A percentile compares a stretch with the other conserved stretches of the same genome.
These are phyloP conservation scores for Phainopepla nitens DNA, from an alignment of 2,113 vertebrate species.

Conservation along the genomic window DNA sequence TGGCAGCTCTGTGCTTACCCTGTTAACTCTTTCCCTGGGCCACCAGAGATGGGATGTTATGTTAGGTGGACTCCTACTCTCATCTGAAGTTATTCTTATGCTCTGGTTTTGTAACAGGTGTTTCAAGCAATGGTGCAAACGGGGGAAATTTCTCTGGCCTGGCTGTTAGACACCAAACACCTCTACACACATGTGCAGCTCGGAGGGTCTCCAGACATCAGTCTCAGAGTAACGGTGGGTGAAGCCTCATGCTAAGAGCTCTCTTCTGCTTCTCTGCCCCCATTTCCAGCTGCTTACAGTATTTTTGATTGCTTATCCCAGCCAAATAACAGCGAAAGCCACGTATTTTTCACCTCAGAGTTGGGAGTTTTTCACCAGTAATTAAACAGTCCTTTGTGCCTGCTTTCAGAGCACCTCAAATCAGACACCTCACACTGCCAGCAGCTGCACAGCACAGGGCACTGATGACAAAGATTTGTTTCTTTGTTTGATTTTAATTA, in stretches of 20 bases:
- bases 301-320: neutral
- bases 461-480: neutral
- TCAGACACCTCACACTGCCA: neutral
- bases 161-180: neutral
- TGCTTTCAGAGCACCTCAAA: neutral
- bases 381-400: neutral
- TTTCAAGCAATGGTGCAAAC: neutral
- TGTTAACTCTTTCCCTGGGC: neutral
- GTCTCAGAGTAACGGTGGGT: rapidly evolving
- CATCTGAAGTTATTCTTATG: rapidly evolving
- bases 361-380: neutral
- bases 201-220: rapidly evolving
- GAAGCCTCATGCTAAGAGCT: neutral
- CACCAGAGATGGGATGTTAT: neutral
- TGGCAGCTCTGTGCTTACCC: neutral
- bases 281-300: neutral
- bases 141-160: neutral
- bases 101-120: neutral
- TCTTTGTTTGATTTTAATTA: neutral
- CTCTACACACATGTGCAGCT: neutral
- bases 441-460: neutral
- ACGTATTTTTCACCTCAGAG: neutral
- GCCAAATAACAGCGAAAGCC: neutral
- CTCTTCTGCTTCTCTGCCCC: neutral
- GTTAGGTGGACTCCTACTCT: neutral